These are phyloP conservation scores for Idaea biselata DNA, from an alignment of 2,888 invertebrate genomes.

Conservation along the genomic window DNA sequence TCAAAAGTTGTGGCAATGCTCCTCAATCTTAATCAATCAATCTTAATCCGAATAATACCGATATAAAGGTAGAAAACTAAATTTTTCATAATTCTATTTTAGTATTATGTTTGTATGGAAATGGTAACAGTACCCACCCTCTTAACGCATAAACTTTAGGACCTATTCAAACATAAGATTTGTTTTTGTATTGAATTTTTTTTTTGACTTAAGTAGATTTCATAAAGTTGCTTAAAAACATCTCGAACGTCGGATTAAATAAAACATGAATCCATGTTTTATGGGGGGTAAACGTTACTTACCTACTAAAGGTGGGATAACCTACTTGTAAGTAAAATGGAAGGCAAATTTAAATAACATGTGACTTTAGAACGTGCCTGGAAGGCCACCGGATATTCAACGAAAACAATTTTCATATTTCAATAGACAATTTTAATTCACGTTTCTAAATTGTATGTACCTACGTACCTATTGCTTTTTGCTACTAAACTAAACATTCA, in stretches of 20 bases:
- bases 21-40: too few relatives aligned
- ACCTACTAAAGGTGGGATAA: not conserved
- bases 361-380: conserved; percentile 32
- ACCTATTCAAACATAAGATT: too few relatives aligned
- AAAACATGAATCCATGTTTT: not conserved
- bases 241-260: not conserved
- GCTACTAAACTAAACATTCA: too few relatives aligned
- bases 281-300: not conserved
- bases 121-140: too few relatives aligned
- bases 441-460: not conserved
- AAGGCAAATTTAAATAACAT: conserved; percentile 25
- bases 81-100: too few relatives aligned
- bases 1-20: too few relatives aligned
- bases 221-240: not conserved
- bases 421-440: conserved; percentile 6
- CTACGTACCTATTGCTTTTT: not conserved
- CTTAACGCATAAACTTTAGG: too few relatives aligned
- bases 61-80: too few relatives aligned
- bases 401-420: conserved; percentile 5
- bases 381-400: conserved; percentile 12
- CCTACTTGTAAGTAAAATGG: conserved; percentile 11
- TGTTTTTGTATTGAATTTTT: too few relatives aligned
- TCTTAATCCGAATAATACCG: too few relatives aligned
- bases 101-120: too few relatives aligned
- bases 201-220: too few relatives aligned